A percentile compares a stretch with the other conserved stretches of the same genome.
Evolutionary conservation across 2,113 vertebrate species (phyloP).

Genomic region (Ranitomeya imitator): DNA sequence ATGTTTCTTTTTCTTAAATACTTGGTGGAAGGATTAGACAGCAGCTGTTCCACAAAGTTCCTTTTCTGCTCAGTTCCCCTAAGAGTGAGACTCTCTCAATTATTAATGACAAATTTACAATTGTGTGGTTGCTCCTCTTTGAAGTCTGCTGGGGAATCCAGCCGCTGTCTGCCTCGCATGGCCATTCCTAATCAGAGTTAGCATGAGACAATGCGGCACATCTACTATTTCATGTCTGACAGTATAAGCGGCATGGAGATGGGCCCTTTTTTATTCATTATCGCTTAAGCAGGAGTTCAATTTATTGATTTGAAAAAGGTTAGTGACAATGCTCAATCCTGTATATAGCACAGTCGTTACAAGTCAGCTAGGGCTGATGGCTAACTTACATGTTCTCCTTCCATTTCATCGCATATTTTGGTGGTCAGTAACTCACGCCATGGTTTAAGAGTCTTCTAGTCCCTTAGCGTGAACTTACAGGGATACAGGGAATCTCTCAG

Average conservation of each 20-base stretch:
- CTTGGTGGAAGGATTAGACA: constrained; percentile 20
- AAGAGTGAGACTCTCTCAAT: constrained; percentile 24
- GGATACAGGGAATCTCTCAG: too few relatives aligned
- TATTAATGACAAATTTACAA: constrained; percentile 50
- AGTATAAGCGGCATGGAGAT: not conserved
- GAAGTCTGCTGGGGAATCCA: constrained; percentile 18
- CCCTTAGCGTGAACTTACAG: too few relatives aligned
- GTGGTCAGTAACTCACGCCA: too few relatives aligned
- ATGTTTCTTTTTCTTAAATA: constrained; percentile 9
- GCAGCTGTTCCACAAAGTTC: constrained; percentile 16
- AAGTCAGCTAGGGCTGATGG: too few relatives aligned
- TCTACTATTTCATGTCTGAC: not conserved
- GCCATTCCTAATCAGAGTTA: not conserved
- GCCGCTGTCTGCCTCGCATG: constrained; percentile 21
- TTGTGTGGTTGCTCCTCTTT: constrained; percentile 37
- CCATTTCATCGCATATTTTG: too few relatives aligned
- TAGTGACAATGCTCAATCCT: too few relatives aligned
- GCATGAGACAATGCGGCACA: not conserved
- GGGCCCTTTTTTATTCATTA: not conserved
- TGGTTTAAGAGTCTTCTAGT: too few relatives aligned
- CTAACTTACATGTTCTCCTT: too few relatives aligned
- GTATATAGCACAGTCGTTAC: too few relatives aligned
- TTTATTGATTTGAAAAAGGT: too few relatives aligned
- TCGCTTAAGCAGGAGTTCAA: not conserved
- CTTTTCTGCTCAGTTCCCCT: constrained; percentile 13